Evolutionary conservation across 2,888 invertebrate genomes (phyloP).

Genomic region (Lycophotia porphyrea): DNA sequence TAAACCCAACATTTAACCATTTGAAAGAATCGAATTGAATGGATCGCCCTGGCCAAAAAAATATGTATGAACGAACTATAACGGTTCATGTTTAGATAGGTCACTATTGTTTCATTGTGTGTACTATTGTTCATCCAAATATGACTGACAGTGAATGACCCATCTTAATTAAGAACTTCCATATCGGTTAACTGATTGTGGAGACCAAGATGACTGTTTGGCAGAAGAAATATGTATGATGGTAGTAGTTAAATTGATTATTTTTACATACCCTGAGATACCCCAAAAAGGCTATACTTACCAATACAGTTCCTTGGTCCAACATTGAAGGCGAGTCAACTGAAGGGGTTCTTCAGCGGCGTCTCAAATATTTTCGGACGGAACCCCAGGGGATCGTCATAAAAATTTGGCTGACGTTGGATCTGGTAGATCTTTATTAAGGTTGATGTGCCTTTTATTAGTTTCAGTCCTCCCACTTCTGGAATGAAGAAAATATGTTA

Average conservation of each 20-base stretch:
- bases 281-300: slow-evolving; percentile 32
- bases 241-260: neutral
- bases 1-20: neutral
- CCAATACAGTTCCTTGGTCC: slow-evolving; percentile 90
- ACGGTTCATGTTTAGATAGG: slow-evolving; percentile 21
- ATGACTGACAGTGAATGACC: slow-evolving; percentile 26
- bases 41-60: neutral
- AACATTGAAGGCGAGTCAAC: slow-evolving; percentile 91
- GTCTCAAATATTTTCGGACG: slow-evolving; percentile 89
- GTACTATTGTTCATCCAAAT: slow-evolving; percentile 36
- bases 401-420: slow-evolving; percentile 87
- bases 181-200: slow-evolving; percentile 1
- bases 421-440: slow-evolving; percentile 82
- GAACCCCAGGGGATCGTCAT: slow-evolving; percentile 88
- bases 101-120: slow-evolving; percentile 44
- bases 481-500: slow-evolving; percentile 38
- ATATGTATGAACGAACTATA: slow-evolving; percentile 9
- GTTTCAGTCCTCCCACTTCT: slow-evolving; percentile 67
- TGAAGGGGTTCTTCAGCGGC: slow-evolving; percentile 77
- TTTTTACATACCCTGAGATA: neutral
- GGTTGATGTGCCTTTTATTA: slow-evolving; percentile 79
- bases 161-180: slow-evolving; percentile 11
- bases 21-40: slow-evolving; percentile 18
- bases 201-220: neutral
- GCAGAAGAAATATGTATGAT: no score